These are phyloP conservation scores for Chondrosia reniformis DNA, from an alignment of 37 sponge, comb jelly and placozoan species.

Conservation along the genomic window DNA sequence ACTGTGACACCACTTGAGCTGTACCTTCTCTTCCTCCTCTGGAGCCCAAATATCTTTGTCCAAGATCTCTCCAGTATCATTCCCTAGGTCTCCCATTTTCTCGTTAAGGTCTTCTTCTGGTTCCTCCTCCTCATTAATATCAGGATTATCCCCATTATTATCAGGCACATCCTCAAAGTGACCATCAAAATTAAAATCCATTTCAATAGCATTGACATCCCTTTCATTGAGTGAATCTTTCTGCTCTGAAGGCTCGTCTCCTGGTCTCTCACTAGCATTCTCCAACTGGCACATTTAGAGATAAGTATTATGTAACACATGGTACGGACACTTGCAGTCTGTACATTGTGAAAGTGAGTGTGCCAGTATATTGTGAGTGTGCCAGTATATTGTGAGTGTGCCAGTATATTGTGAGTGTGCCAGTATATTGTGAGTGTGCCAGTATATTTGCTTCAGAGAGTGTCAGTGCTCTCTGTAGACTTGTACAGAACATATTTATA, in stretches of 20 bases:
- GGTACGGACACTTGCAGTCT: no score
- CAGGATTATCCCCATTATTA: conserved; percentile 30
- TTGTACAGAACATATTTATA: no score
- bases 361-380: no score
- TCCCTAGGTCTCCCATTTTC: conserved; percentile 59
- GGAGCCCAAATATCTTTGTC: conserved; percentile 87
- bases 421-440: neutral
- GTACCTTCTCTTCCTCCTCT: conserved; percentile 43
- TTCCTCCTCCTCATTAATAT: conserved; percentile 14
- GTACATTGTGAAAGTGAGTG: no score
- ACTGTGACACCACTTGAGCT: neutral
- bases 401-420: no score
- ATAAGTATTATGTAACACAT: no score
- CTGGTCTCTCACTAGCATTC: conserved; percentile 27
- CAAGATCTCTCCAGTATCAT: conserved; percentile 34
- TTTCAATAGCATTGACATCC: conserved; percentile 78
- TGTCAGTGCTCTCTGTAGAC: no score
- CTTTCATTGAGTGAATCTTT: conserved; percentile 15
- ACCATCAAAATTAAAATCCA: conserved; percentile 85
- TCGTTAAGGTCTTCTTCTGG: conserved; percentile 24
- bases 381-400: no score
- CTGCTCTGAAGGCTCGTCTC: conserved; percentile 6
- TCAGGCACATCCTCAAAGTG: conserved; percentile 3
- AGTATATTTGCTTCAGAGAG: neutral
- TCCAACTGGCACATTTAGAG: no score